These are phyloP conservation scores for Calephelis nemesis DNA, from an alignment of 1,140 invertebrate species.

Conservation along the genomic window DNA sequence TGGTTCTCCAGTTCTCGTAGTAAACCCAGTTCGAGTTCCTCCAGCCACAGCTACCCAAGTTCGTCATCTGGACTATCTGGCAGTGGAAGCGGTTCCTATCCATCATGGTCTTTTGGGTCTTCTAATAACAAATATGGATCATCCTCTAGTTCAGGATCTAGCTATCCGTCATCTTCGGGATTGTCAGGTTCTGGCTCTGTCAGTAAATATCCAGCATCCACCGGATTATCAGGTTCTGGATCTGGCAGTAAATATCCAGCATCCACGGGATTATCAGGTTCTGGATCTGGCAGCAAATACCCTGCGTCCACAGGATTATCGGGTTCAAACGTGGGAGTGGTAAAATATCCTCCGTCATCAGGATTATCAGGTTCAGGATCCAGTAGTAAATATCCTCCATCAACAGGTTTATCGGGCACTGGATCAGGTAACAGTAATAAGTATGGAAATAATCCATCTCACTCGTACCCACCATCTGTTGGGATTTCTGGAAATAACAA, in stretches of 20 bases:
- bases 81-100: slow-evolving; percentile 29
- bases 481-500: slow-evolving; percentile 21
- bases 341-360: slow-evolving; percentile 8
- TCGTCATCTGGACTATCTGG: slow-evolving; percentile 40
- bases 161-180: slow-evolving; percentile 39
- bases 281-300: slow-evolving; percentile 20
- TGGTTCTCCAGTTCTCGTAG: slow-evolving; percentile 25
- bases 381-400: slow-evolving; percentile 9
- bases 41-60: slow-evolving; percentile 31
- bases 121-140: slow-evolving; percentile 11
- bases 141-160: slow-evolving; percentile 31
- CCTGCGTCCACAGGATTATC: slow-evolving; percentile 21
- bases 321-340: slow-evolving; percentile 1
- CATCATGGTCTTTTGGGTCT: slow-evolving; percentile 31
- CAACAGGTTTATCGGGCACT: slow-evolving; percentile 16
- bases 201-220: slow-evolving; percentile 34
- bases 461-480: slow-evolving; percentile 21
- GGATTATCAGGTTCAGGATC: slow-evolving; percentile 21
- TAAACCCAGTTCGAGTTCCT: slow-evolving; percentile 20
- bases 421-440: not conserved
- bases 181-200: slow-evolving; percentile 38
- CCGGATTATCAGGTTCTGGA: slow-evolving; percentile 34
- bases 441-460: slow-evolving; percentile 2
- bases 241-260: slow-evolving; percentile 19
- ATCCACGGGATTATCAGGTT: slow-evolving; percentile 21